These are phyloP conservation scores for Drosophila jambulina DNA, from an alignment of 1,140 invertebrate species.

Conservation along the genomic window DNA sequence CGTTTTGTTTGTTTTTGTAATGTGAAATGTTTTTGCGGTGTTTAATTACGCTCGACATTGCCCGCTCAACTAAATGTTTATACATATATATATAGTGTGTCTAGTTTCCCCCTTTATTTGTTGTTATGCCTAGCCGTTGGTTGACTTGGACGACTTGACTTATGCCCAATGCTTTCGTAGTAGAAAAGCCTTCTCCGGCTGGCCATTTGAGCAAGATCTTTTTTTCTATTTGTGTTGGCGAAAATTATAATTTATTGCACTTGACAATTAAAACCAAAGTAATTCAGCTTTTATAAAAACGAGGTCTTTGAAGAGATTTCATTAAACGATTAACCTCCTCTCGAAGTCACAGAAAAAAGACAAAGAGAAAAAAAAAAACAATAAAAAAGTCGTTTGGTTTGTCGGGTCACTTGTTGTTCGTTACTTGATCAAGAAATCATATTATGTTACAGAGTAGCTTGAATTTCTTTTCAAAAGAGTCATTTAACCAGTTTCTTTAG, in stretches of 20 bases:
- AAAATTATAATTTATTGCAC: constrained; percentile 61
- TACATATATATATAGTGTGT: constrained; percentile 26
- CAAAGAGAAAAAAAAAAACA: not conserved
- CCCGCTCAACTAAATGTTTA: constrained; percentile 56
- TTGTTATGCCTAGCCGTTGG: constrained; percentile 12
- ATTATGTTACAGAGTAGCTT: constrained; percentile 8
- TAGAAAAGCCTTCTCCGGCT: constrained; percentile 5
- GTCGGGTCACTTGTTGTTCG: constrained; percentile 13
- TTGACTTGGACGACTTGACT: constrained; percentile 41
- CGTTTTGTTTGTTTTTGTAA: constrained; percentile 64
- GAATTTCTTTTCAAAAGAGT: constrained; percentile 4
- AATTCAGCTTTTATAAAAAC: constrained; percentile 12
- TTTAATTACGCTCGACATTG: constrained; percentile 71
- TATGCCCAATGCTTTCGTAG: constrained; percentile 41
- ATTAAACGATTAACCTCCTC: constrained; percentile 25
- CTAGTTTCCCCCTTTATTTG: not conserved
- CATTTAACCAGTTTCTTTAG: not conserved
- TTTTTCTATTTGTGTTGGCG: constrained; percentile 9
- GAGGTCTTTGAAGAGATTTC: constrained; percentile 27
- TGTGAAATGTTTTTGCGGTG: constrained; percentile 66
- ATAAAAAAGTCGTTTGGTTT: constrained; percentile 11
- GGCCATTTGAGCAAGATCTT: constrained; percentile 49
- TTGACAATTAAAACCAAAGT: constrained; percentile 55
- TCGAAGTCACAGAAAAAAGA: not conserved
- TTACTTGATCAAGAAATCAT: constrained; percentile 12